phyloP scores from a whole-genome alignment of 2,113 vertebrate genomes.

The Mugil cephalus region DNA sequence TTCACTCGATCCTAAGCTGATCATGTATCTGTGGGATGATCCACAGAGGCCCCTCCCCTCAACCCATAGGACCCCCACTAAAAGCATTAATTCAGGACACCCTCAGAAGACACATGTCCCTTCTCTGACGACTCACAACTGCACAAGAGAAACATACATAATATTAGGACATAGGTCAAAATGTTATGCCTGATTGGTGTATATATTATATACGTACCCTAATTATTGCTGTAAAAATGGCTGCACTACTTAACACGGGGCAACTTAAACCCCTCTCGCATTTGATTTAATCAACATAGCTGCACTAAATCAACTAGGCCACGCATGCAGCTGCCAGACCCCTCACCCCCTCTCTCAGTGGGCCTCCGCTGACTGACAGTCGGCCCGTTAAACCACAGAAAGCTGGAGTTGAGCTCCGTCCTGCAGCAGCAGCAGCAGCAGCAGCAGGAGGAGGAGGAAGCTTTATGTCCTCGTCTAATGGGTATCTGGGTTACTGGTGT shows the following conservation, averaged over 20 bases:
- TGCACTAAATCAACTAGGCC: constrained; percentile 67
- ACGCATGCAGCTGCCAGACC: constrained; percentile 62
- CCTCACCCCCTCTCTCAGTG: constrained; percentile 44
- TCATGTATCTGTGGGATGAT: too few species aligned
- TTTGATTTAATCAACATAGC: constrained; percentile 32
- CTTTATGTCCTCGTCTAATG: constrained; percentile 50
- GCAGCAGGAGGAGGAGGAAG: constrained; percentile 43
- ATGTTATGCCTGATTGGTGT: too few species aligned
- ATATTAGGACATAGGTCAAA: too few species aligned
- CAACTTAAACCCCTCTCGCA: constrained; percentile 17
- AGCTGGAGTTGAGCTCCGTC: constrained; percentile 55
- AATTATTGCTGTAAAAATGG: constrained; percentile 9
- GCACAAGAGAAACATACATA: too few species aligned
- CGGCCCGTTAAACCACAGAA: constrained; percentile 51
- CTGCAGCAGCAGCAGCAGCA: constrained; percentile 44
- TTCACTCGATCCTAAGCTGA: too few species aligned
- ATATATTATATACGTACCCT: not conserved
- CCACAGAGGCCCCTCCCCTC: too few species aligned
- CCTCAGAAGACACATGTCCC: too few species aligned
- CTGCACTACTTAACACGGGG: not conserved
- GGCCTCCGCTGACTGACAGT: constrained; percentile 60
- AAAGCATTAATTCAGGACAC: too few species aligned
- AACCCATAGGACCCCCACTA: too few species aligned
- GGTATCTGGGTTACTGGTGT: constrained; percentile 74
- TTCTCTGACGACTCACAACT: too few species aligned